phyloP scores from a whole-genome alignment of 2,888 invertebrate genomes.

The Ormyrus nitidulus region DNA sequence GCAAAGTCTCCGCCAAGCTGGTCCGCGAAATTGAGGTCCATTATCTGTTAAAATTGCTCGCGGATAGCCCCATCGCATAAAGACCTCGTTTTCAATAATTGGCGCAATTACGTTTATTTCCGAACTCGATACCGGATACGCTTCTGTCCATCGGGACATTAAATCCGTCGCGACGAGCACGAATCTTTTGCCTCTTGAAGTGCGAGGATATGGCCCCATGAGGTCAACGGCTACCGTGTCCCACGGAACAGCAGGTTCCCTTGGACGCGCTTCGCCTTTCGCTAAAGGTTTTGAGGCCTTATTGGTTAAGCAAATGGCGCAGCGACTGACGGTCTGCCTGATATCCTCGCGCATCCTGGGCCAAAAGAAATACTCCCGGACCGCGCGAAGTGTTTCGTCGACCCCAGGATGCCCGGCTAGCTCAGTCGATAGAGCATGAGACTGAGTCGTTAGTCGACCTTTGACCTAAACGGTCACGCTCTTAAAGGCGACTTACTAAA shows the following conservation, averaged over 20 bases:
- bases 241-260: constrained; percentile 29
- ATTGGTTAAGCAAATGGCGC: neutral
- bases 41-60: too few species aligned
- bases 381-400: constrained; percentile 2
- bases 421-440: too few species aligned
- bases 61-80: too few species aligned
- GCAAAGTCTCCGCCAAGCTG: too few species aligned
- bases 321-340: neutral
- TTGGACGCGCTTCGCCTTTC: neutral
- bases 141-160: constrained; percentile 61
- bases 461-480: too few species aligned
- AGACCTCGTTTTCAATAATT: too few species aligned
- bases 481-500: too few species aligned
- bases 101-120: too few species aligned
- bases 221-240: constrained; percentile 45
- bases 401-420: constrained; percentile 1
- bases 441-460: too few species aligned
- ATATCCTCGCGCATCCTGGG: neutral
- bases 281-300: neutral
- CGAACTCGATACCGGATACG: constrained; percentile 50
- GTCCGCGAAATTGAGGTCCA: too few species aligned
- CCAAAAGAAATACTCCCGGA: constrained; percentile 16
- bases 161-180: constrained; percentile 60
- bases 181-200: constrained; percentile 34
- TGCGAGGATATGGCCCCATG: constrained; percentile 52